phyloP scores from a whole-genome alignment of 2,888 invertebrate species.

The Sicus ferrugineus region DNA sequence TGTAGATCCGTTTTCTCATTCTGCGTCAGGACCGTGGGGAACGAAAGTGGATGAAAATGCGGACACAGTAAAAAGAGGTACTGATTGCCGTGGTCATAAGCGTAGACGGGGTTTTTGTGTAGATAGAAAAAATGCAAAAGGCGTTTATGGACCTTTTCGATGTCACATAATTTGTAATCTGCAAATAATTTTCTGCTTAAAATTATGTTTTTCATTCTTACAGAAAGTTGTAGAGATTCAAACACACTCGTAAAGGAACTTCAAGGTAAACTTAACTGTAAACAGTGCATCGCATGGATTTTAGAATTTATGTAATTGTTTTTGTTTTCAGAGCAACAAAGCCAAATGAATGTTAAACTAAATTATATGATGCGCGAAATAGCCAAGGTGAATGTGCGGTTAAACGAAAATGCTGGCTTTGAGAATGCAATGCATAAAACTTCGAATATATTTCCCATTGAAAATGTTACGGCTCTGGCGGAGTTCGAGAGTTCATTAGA shows the following conservation, averaged over 20 bases:
- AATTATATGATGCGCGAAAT: slow-evolving; percentile 25
- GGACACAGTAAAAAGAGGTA: slow-evolving; percentile 10
- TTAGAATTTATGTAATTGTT: neutral
- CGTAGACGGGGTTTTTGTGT: neutral
- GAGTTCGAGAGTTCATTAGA: slow-evolving; percentile 22
- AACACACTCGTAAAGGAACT: slow-evolving; percentile 11
- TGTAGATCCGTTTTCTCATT: slow-evolving; percentile 1
- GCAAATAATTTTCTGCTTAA: neutral
- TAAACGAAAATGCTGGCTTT: slow-evolving; percentile 2
- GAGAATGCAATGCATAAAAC: slow-evolving; percentile 8
- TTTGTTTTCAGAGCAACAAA: slow-evolving; percentile 19
- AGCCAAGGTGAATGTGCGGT: slow-evolving; percentile 23
- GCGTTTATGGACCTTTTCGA: neutral
- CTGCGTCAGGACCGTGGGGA: neutral
- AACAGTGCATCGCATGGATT: neutral
- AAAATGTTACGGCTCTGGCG: slow-evolving; percentile 18
- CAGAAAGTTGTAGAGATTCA: slow-evolving; percentile 16
- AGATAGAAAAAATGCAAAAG: neutral
- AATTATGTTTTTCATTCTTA: neutral
- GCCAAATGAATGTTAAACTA: slow-evolving; percentile 19
- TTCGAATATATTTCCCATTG: slow-evolving; percentile 22
- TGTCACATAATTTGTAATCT: neutral
- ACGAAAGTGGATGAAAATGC: neutral
- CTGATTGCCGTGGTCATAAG: neutral
- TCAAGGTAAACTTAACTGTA: slow-evolving; percentile 9